Evolutionary conservation across 2,888 invertebrate species (phyloP).

Genomic region (Crepidodera aurea): DNA sequence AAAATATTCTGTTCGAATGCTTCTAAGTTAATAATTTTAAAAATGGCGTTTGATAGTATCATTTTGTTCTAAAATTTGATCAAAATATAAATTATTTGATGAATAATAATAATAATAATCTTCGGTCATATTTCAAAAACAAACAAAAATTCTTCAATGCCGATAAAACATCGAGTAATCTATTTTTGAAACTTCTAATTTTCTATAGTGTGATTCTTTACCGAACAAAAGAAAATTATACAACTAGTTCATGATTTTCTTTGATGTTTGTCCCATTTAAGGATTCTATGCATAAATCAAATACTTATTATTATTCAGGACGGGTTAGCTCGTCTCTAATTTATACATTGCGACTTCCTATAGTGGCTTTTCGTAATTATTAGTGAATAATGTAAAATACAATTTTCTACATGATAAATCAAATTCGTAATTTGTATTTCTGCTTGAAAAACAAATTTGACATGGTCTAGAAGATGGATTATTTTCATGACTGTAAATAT

Average conservation of each 20-base stretch:
- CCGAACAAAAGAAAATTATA: not conserved
- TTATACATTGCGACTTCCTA: constrained; percentile 1
- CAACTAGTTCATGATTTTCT: not conserved
- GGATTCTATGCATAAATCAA: constrained; percentile 4
- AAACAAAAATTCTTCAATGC: too few species aligned
- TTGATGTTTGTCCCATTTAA: not conserved
- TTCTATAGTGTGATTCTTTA: too few species aligned
- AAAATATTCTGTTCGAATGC: too few species aligned
- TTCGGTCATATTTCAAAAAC: too few species aligned
- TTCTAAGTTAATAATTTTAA: too few species aligned
- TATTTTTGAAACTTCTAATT: too few species aligned
- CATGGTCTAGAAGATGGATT: not conserved
- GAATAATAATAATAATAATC: too few species aligned
- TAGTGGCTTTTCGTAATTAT: not conserved
- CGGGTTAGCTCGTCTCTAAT: not conserved
- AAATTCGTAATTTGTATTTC: not conserved
- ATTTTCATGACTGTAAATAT: too few species aligned
- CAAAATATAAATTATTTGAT: too few species aligned
- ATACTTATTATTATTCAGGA: constrained; percentile 10
- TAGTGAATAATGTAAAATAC: not conserved
- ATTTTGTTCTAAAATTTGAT: too few species aligned
- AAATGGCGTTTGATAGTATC: too few species aligned
- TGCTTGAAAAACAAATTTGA: not conserved
- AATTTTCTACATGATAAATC: constrained; percentile 7
- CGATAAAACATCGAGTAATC: too few species aligned